Conservation (phyloP, 2,113 vertebrate genomes). For the Pampusana beccarii region DNA sequence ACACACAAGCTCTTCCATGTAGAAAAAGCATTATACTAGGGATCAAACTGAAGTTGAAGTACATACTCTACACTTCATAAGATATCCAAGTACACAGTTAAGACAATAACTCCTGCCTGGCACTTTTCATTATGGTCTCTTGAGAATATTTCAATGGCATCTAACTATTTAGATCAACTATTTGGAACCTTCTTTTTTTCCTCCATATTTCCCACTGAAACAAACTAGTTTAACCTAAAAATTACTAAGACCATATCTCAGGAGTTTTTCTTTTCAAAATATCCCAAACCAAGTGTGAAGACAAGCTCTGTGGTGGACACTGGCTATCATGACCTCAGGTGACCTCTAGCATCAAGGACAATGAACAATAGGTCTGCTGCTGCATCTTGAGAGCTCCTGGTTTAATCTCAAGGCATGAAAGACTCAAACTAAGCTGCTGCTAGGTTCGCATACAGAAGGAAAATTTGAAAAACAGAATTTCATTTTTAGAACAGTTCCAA, state of each 20-base stretch:
- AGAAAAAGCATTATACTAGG: not conserved
- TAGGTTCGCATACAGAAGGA: not conserved
- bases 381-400: not conserved
- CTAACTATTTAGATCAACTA: not conserved
- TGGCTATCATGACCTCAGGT: not conserved
- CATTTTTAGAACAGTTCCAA: not conserved
- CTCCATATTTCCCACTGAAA: rapidly evolving
- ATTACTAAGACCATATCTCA: not conserved
- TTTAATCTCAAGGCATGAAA: not conserved
- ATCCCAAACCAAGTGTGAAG: not conserved
- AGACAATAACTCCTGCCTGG: not conserved
- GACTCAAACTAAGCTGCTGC: not conserved
- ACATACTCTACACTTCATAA: not conserved
- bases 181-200: not conserved
- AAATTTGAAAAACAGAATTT: not conserved
- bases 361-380: not conserved
- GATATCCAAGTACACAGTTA: not conserved
- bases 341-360: not conserved
- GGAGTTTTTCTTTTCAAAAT: not conserved
- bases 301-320: not conserved
- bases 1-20: not conserved
- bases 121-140: not conserved
- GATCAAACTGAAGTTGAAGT: not conserved
- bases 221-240: not conserved
- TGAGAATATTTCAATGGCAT: not conserved